A percentile compares a stretch with the other conserved stretches of the same genome.
phyloP scores from a whole-genome alignment of 1,140 invertebrate species.

The Ladona fulva region DNA sequence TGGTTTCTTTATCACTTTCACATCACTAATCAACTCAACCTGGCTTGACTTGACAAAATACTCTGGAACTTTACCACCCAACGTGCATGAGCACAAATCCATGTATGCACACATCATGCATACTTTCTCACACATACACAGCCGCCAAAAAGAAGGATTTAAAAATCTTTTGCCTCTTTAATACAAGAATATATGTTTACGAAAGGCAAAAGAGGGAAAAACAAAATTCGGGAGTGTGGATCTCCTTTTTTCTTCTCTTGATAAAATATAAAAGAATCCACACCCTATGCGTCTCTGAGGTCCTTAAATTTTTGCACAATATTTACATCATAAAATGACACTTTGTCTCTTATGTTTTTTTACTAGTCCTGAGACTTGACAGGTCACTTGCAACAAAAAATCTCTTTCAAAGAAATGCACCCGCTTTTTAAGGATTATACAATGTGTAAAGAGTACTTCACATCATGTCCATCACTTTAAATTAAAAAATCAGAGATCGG shows the following conservation, averaged over 20 bases:
- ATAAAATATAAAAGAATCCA: background rate
- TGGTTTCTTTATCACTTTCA: background rate
- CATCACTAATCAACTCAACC: background rate
- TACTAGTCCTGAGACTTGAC: no score
- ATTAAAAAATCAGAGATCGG: no score
- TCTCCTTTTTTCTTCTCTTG: background rate
- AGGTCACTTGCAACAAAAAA: no score
- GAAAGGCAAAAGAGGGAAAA: background rate
- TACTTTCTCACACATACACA: background rate
- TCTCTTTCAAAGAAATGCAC: no score
- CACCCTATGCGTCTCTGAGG: background rate
- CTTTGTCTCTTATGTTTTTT: no score
- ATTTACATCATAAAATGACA: background rate
- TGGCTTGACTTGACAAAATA: background rate
- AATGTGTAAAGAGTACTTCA: no score
- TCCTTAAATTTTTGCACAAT: background rate
- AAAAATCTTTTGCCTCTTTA: background rate
- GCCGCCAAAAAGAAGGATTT: background rate
- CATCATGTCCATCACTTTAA: no score
- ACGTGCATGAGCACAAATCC: no score
- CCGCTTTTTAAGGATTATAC: no score
- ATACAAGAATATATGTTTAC: conserved; percentile 1
- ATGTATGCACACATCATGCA: no score
- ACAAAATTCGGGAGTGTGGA: background rate
- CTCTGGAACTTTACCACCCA: background rate